Base-by-base conservation (phyloP, 2,888 invertebrate genomes). In the Craniophora ligustri region DNA sequence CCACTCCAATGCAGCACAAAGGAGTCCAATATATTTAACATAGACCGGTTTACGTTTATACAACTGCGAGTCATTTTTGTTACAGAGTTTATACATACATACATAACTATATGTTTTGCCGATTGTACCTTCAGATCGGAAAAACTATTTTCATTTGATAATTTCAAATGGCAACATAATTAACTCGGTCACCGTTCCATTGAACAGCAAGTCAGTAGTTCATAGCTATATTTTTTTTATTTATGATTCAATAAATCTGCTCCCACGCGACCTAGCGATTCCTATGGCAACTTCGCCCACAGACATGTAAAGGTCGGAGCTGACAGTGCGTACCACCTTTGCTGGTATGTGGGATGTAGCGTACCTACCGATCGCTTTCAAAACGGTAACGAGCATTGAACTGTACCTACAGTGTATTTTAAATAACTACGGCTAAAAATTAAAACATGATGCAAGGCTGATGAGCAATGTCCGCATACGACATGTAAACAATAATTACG, bases 141-240 rank as follows among this genome's bases (percentile, higher is more conserved):
- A n/a, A n/a, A n/a, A n/a, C n/a, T n/a, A 44, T 40, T 32, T 32
- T 14, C 28, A 32, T 45, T 26, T 15, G 30, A 38, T 35, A 68
- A 66, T 61, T 66, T 59, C 44, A 59, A 42, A 57, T 68, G 41
- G 44, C 32, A 66, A 35, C 58, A 39, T 46, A 47, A 73, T 75
- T 75, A 80, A 78, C 69, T 67, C 67, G 77, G 78, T 79, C 76
- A 80, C 70, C 58, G 61, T 65, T 77, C 75, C 77, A 82, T 76
- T 81, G 75, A 80, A 68, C 58, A 71, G 68, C 60, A 50, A 51
- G 59, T 39, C 71, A 61, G 57, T 72, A 76, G 76, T 82, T 78
- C 82, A 85, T 83, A 84, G 79, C 77, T 67, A 67, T n/a, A n/a
- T n/a, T 67, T 82, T 82, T 70, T 85, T 84, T 82, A 81, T 82